Conservation (phyloP, 2,797 vertebrate species). For the Dipus sagitta region DNA sequence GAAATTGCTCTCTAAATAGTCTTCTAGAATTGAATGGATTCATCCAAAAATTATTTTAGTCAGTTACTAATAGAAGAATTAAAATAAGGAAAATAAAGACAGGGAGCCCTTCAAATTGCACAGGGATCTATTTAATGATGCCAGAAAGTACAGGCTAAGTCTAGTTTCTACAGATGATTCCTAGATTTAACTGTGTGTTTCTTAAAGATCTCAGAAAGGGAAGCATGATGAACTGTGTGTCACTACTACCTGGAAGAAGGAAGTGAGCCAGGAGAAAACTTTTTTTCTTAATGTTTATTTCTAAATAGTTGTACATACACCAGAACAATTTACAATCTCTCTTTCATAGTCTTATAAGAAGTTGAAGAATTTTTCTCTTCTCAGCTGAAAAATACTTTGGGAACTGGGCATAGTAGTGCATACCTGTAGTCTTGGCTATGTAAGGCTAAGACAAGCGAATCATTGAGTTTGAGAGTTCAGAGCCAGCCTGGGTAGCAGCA, state of each 20-base stretch:
- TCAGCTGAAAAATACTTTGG: neutral
- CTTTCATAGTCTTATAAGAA: constrained; percentile 43
- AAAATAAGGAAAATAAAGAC: neutral
- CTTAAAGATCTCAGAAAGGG: constrained; percentile 4
- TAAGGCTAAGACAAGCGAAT: neutral
- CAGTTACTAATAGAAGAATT: constrained; percentile 21
- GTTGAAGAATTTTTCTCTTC: neutral
- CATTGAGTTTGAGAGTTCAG: neutral
- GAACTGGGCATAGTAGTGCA: neutral
- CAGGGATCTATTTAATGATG: neutral
- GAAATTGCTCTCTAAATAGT: constrained; percentile 37
- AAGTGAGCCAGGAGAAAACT: neutral
- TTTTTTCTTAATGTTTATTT: constrained; percentile 30
- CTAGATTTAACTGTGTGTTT: constrained; percentile 15
- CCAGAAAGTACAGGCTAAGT: constrained; percentile 47
- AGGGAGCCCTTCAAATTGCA: neutral
- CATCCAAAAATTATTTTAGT: constrained; percentile 59
- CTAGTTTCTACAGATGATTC: neutral
- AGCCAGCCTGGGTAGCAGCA: neutral
- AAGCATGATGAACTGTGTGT: neutral
- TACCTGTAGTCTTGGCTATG: neutral
- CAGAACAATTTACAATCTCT: neutral
- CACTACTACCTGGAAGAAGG: neutral
- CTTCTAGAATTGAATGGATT: constrained; percentile 34
- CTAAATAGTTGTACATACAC: constrained; percentile 18